Base-by-base conservation (phyloP, 2,888 invertebrate species). In the Phaonia tiefii region DNA sequence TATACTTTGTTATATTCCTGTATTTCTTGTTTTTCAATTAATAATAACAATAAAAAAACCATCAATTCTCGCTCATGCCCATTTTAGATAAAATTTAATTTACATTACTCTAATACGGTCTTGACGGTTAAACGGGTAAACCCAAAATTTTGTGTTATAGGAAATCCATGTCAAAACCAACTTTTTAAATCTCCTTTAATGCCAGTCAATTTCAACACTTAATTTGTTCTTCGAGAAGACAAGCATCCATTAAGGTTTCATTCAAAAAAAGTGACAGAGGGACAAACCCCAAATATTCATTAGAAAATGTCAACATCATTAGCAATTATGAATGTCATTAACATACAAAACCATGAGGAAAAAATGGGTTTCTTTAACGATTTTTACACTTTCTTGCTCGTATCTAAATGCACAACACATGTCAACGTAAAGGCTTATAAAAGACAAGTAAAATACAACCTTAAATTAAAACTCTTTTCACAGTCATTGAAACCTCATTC, bases 301-400 rank as follows among this genome's bases (percentile, higher is more conserved):
- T 66, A 71, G 46, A 60, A 71, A 71, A 79, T 71, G 51, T 79
- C 58, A 66, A 71, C 66, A 66, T 74, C 63, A 75, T 79, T 66
- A 71, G 31, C 67, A 65, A 74, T 74, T 77, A 67, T 71, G 67
- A 74, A 74, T 74, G 71, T 58, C 65, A 76, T 72, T 70, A 56
- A 70, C 49, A 66, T 58, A 42, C 44, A 54, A 42, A 71, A 46
- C 70, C 56, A 72, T 66, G 66, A 60, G 67, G 46, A 60, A 56
- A 58, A 39, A 60, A 75, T 31, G 22, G 13, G 13, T 51, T 51
- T 63, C 72, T 46, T 51, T 22, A 31, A 31, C 31, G 37, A 20
- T 71, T 26, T 22, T 15, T 3, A 60, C 58, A 42, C 46, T 26
- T 8, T 13, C 26, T 56, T n/a, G n/a, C 39, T 3, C 5, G 17